Evolutionary conservation across 1,140 invertebrate genomes (phyloP).

Genomic region (Delia radicum): DNA sequence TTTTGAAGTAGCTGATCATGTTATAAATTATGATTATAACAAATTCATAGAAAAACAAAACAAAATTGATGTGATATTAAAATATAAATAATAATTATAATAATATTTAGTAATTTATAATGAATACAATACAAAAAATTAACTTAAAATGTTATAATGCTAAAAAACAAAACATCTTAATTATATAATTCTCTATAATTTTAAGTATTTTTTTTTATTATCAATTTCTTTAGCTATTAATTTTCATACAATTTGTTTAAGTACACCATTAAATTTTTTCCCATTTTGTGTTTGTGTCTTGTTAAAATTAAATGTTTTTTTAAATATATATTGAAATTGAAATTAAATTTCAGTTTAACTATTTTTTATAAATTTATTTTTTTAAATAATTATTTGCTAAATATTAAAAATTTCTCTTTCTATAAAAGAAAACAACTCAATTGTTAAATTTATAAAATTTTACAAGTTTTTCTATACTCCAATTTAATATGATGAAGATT

Average conservation of each 20-base stretch:
- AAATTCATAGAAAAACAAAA: conserved; percentile 28
- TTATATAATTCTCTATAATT: background rate
- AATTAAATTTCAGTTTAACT: conserved; percentile 1
- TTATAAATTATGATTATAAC: background rate
- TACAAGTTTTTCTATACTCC: no score
- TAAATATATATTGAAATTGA: conserved; percentile 5
- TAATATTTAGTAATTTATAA: conserved; percentile 20
- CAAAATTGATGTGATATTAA: conserved; percentile 57
- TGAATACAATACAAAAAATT: conserved; percentile 8
- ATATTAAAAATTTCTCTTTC: no score
- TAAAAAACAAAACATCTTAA: background rate
- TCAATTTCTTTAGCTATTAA: background rate
- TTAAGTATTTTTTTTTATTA: background rate
- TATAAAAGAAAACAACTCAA: no score
- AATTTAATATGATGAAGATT: no score
- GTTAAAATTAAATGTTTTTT: conserved; percentile 13
- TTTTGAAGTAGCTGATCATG: background rate
- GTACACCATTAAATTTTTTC: no score
- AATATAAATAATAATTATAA: conserved; percentile 29
- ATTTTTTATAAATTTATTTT: no score
- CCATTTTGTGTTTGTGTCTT: background rate
- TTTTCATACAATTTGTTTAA: background rate
- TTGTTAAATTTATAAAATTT: no score
- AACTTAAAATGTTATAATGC: conserved; percentile 4
- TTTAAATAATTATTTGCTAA: no score